Base-by-base conservation (phyloP, 2,113 vertebrate genomes). In the Ictalurus punctatus region DNA sequence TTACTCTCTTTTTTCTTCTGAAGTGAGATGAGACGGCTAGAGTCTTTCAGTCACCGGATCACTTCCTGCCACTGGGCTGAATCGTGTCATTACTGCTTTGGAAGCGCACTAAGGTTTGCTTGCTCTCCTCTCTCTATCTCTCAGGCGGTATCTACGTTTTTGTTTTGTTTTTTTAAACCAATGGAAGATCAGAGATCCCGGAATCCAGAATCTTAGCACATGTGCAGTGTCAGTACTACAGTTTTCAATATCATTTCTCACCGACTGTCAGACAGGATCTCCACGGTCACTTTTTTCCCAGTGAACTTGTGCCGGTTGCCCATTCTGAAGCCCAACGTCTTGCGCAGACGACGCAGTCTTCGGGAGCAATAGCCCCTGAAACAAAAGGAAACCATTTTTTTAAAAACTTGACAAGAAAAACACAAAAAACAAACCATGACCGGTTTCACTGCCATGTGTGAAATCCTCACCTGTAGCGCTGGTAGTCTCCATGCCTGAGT, bases 271-370 rank as follows among this genome's bases (percentile, higher is more conserved):
- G 97, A 97, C 23, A 99, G 94, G 86, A 99, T 97, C 84, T 99
- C 98, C 27, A 97, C 96, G 0, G 97, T 99, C 13, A 99, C 94
- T 94, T 99, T 99, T 92, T 97, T 99, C 65, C 98, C 98, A 10
- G 97, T 96, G 93, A 98, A 99, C 88, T 99, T 99, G 94, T 99
- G 98, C 67, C 98, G 94, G 94, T 99, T 99, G 58, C 98, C 98
- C 97, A 99, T 98, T 94, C 97, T 98, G 94, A 99, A 99, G 91
- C 97, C 97, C 79, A 99, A 96, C 10, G 98, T 98, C 92, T 99
- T 99, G 61, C 98, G 97, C 83, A 99, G 96, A 19, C 98, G 96
- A 27, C 98, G 96, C 52, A 99, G 94, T 61, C 98, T 96, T 34
- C 98, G 96, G 59, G 98, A 99, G 91, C 98, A 99, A 89, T 99